Evolutionary conservation across 2,888 invertebrate genomes (phyloP).

Genomic region (Apodemia hepburni): DNA sequence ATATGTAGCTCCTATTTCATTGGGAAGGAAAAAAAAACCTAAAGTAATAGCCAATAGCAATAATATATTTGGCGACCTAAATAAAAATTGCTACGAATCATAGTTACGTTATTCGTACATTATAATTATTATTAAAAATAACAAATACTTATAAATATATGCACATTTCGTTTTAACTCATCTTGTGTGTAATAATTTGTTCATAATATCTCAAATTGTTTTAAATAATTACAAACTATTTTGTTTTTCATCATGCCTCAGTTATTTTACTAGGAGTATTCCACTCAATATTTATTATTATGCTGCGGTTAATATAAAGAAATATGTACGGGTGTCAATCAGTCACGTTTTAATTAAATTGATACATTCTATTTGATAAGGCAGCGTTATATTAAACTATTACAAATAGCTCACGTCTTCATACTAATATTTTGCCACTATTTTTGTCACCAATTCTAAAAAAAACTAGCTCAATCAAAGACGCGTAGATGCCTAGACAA

Average conservation of each 20-base stretch:
- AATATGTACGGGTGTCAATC: background rate
- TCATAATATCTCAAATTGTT: background rate
- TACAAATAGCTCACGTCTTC: constrained; percentile 8
- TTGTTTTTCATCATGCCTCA: background rate
- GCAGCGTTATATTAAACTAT: constrained; percentile 9
- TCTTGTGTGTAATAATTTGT: background rate
- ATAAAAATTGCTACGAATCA: too few species aligned
- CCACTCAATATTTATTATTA: background rate
- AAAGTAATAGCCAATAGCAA: too few species aligned
- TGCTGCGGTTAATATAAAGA: background rate
- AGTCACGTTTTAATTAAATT: background rate
- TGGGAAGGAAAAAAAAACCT: too few species aligned
- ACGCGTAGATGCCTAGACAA: constrained; percentile 77
- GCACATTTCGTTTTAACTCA: background rate
- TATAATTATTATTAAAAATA: too few species aligned
- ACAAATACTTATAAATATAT: background rate
- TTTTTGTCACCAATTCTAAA: constrained; percentile 71
- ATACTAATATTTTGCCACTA: constrained; percentile 44
- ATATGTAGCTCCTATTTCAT: too few species aligned
- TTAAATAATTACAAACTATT: background rate
- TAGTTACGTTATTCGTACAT: too few species aligned
- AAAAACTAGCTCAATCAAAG: constrained; percentile 75
- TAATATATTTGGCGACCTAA: too few species aligned
- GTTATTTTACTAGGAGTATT: background rate
- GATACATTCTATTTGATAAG: constrained; percentile 5